Evolutionary conservation across 2,888 invertebrate genomes (phyloP).

Genomic region (Pandemis cinnamomeana): DNA sequence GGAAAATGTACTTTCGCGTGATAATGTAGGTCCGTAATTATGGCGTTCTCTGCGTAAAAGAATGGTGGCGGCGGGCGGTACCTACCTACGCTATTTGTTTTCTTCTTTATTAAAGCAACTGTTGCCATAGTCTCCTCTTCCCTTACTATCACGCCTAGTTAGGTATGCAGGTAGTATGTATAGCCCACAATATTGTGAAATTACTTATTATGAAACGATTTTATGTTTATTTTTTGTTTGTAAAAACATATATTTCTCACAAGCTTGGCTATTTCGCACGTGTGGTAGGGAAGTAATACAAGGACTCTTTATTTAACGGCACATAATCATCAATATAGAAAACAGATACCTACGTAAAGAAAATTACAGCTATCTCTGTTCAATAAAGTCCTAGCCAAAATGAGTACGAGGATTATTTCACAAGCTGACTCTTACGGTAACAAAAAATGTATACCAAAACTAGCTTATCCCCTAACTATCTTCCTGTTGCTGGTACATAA

Average conservation of each 20-base stretch:
- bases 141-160: not conserved
- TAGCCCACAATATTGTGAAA: not conserved
- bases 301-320: no score
- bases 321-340: no score
- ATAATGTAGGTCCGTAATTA: conserved; percentile 5
- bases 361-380: no score
- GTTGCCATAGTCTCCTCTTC: not conserved
- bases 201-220: no score
- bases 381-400: no score
- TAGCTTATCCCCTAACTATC: not conserved
- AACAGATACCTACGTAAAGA: no score
- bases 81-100: not conserved
- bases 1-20: not conserved
- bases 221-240: no score
- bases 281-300: no score
- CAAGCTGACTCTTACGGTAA: no score
- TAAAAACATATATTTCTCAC: no score
- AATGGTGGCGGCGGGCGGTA: not conserved
- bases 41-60: not conserved
- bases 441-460: not conserved
- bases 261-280: no score
- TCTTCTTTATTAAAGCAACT: not conserved
- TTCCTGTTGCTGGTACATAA: not conserved
- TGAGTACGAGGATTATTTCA: no score
- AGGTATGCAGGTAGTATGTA: not conserved